phyloP scores from a whole-genome alignment of 92 coral and sea anemone species.

The Virgularia gustaviana region DNA sequence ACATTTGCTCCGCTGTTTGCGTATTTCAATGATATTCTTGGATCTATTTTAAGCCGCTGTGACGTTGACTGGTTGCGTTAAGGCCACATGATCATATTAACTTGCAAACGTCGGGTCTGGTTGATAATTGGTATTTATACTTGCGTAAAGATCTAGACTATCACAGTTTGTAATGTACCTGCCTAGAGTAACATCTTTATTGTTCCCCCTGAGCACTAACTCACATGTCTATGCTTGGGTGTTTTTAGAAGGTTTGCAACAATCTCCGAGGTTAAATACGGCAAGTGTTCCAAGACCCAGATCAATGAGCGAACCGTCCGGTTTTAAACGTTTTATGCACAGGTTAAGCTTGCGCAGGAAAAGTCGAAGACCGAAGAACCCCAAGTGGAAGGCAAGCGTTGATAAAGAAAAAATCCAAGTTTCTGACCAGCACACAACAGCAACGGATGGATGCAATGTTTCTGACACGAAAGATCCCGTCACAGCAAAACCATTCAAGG shows the following conservation, averaged over 20 bases:
- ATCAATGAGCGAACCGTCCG: conserved; percentile 39
- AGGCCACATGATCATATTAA: too few species aligned
- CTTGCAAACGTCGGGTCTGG: too few species aligned
- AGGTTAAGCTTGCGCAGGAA: conserved; percentile 30
- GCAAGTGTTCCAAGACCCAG: conserved; percentile 29
- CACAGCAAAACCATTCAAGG: background rate
- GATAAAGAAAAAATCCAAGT: too few species aligned
- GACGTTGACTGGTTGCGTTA: too few species aligned
- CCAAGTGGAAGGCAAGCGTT: conserved; percentile 25
- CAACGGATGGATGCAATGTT: background rate
- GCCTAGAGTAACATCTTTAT: background rate
- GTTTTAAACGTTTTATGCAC: conserved; percentile 37
- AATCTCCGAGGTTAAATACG: conserved; percentile 15
- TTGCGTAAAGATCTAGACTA: too few species aligned
- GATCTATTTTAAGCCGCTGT: too few species aligned
- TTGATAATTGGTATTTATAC: background rate
- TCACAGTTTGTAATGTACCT: background rate
- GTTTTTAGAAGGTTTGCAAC: conserved; percentile 36
- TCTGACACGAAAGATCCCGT: too few species aligned
- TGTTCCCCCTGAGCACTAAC: background rate
- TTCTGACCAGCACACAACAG: too few species aligned
- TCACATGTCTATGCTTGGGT: background rate
- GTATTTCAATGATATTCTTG: too few species aligned
- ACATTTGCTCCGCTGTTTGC: too few species aligned
- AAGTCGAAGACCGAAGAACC: conserved; percentile 30